These are phyloP conservation scores for Callospermophilus lateralis DNA, from an alignment of 2,113 vertebrate genomes.

Conservation along the genomic window DNA sequence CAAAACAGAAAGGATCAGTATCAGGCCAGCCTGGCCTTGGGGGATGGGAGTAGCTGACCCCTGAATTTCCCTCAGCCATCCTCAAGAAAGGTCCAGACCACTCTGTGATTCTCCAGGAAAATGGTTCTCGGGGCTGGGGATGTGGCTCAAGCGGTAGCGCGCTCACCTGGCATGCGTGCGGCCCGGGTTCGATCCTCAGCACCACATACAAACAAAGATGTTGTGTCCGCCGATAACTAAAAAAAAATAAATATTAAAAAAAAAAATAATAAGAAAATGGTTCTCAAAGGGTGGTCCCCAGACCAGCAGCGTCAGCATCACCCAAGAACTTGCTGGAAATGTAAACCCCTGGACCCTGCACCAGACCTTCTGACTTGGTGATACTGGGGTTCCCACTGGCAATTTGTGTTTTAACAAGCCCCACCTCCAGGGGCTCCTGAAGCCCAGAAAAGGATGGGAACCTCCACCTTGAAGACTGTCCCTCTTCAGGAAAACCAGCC, in stretches of 20 bases:
- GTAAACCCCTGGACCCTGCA: background rate
- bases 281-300: background rate
- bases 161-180: too few species aligned
- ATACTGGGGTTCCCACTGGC: background rate
- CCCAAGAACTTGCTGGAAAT: conserved; percentile 28
- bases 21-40: background rate
- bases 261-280: too few species aligned
- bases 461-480: background rate
- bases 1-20: background rate
- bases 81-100: background rate
- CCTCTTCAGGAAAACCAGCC: background rate
- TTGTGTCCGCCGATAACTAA: too few species aligned
- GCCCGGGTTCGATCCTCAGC: too few species aligned
- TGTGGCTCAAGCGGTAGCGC: too few species aligned
- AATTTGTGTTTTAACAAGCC: background rate
- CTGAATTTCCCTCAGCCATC: background rate
- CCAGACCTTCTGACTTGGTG: background rate
- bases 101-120: background rate
- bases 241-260: too few species aligned
- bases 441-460: background rate
- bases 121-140: too few species aligned
- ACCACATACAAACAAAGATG: too few species aligned
- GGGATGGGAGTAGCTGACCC: background rate
- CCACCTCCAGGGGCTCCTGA: background rate
- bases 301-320: background rate